Evolutionary conservation across 2,888 invertebrate species (phyloP), one percentile per base, ranked within the genome.

Genomic region (Drosophila subsilvestris): DNA sequence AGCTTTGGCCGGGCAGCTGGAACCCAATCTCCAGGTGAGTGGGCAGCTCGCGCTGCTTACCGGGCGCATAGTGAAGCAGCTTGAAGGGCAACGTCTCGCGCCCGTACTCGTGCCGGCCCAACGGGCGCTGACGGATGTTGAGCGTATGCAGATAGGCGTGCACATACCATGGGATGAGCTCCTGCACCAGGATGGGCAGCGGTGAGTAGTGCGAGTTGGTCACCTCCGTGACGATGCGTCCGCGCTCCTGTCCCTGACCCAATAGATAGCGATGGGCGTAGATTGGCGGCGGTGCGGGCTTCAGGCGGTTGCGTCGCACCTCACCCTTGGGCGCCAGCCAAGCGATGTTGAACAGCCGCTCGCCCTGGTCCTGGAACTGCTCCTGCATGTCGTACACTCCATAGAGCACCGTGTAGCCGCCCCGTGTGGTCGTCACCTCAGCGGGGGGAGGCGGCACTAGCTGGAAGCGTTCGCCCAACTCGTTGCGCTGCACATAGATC

Each of bases 81-180:
- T 93, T 90, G 42, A 96, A 95, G 79, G 93, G 93, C 43, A 91
- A 67, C 37, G 65, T 44, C 20, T 59, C 54, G 22, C 37, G 18
- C 12, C 37, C 67, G 44, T 86, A 86, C 43, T 76, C 84, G 20
- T 73, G 55, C 0, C 27, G 42, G 1, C 44, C 68, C 22, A 71
- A 65, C 7, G 76, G 58, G 32, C 75, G 79, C 6, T 20, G 49
- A 14, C 72, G 77, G 18, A 91, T 74, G 14, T 80, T 81, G 4
- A 99, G 93, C 0, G 98, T 96, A 91, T 98, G 98, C 60, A 98
- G 93, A 92, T 98, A 99, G 75, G 98, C 94, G 4, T 97, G 96
- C 43, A 97, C 93, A 93, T 95, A 96, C 98, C 98, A 98, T 0
- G 97, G 97, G 78, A 99, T 95, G 91, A 97, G 96, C 93, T 99